Base-by-base conservation (phyloP, 2,113 vertebrate genomes). In the Zingel zingel region DNA sequence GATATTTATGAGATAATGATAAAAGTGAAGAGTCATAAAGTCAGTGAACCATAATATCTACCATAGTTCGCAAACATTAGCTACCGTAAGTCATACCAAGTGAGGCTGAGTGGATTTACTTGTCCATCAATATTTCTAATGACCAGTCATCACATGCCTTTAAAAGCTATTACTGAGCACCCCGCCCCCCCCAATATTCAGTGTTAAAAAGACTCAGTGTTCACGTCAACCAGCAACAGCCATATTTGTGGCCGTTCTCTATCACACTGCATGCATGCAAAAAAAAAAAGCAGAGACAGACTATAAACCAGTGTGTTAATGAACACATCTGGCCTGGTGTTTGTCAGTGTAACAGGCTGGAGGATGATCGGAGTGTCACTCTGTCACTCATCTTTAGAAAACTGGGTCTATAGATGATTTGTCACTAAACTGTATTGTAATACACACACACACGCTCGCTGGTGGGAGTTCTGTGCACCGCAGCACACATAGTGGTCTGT, bases 1-100 rank as follows among this genome's bases (percentile, higher is more conserved):
- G 50, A 39, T 50, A 48, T 79, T 83, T 76, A 56, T 30, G n/a
- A 48, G 47, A 14, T 21, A 25, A 36, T 63, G 50, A 15, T 82
- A 39, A 66, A 73, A 77, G 27, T 19, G 3, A 30, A 19, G 21
- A 78, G 21, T 65, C 58, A 36, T 6, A 27, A 51, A 64, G 62
- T 63, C 1, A 16, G 23, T 27, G 27, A 64, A 76, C 15, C 9
- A 6, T 13, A 57, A 33, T 36, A 25, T 57, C 21, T 25, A 36
- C 8, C 7, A 43, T 3, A 43, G 10, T 43, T 43, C 10, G 0
- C 3, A 27, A 25, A 18, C 19, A 23, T 64, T 62, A 56, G 39
- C 43, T n/a, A 43, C 25, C 12, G 11, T 11, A 43, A 47, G 47
- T 45, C 18, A 30, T 23, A 43, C 11, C 16, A 16, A 67, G n/a